phyloP scores from a whole-genome alignment of 2,113 vertebrate species.

The Rallus limicola region DNA sequence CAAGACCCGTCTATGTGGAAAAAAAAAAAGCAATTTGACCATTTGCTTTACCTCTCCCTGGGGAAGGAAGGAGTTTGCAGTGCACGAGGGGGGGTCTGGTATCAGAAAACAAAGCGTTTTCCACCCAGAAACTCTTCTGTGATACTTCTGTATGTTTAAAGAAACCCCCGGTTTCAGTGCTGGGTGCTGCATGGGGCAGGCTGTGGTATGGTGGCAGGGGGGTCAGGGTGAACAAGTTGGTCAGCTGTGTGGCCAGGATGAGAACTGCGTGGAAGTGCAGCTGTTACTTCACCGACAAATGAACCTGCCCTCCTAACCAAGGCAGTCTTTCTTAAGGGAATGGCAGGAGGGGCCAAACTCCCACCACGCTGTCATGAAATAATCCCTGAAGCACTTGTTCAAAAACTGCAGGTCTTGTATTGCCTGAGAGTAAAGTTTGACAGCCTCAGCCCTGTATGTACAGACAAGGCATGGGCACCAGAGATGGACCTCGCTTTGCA shows the following conservation, averaged over 20 bases:
- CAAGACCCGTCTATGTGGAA: not conserved
- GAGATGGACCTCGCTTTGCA: not conserved
- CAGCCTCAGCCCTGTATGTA: not conserved
- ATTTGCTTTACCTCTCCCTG: not conserved
- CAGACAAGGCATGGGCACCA: not conserved
- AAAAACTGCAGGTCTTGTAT: not conserved
- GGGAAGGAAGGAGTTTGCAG: not conserved
- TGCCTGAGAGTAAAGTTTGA: not conserved
- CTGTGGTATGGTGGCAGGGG: fast-evolving
- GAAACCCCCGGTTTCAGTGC: not conserved
- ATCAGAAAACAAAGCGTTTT: not conserved
- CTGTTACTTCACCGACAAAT: slow-evolving; percentile 38
- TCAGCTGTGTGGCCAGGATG: not conserved
- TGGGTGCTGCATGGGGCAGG: not conserved
- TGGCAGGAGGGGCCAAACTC: not conserved
- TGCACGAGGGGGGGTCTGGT: not conserved
- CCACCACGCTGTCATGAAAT: not conserved
- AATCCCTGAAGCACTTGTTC: not conserved
- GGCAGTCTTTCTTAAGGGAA: not conserved
- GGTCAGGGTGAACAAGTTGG: not conserved
- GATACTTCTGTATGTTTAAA: not conserved
- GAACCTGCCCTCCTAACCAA: not conserved
- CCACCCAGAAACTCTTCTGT: not conserved
- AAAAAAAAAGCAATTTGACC: not conserved
- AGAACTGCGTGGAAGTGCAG: slow-evolving; percentile 33